phyloP scores from a whole-genome alignment of 2,888 invertebrate species.

The Drosophila testacea region DNA sequence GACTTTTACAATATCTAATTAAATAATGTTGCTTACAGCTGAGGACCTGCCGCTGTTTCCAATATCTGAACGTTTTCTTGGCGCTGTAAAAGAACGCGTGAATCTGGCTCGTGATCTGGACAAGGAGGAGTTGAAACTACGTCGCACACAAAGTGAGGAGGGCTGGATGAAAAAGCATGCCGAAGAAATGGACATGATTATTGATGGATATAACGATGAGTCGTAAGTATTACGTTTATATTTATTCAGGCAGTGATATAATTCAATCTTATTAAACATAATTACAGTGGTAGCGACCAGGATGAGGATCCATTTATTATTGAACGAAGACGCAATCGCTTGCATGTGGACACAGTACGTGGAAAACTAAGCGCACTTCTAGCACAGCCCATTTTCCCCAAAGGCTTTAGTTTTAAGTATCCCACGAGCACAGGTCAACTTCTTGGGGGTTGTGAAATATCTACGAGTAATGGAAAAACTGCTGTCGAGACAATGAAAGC shows the following conservation, averaged over 20 bases:
- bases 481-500: conserved; percentile 87
- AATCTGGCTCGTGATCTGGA: conserved; percentile 93
- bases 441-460: conserved; percentile 65
- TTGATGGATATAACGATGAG: conserved; percentile 89
- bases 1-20: background rate
- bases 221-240: conserved; percentile 68
- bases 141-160: conserved; percentile 88
- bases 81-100: conserved; percentile 90
- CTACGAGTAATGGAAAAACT: conserved; percentile 69
- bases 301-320: conserved; percentile 83
- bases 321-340: conserved; percentile 82
- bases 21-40: conserved; percentile 86
- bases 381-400: conserved; percentile 88
- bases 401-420: conserved; percentile 88
- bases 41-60: conserved; percentile 94
- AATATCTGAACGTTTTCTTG: conserved; percentile 87
- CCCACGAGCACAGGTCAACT: conserved; percentile 83
- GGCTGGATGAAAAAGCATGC: conserved; percentile 95
- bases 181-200: conserved; percentile 95
- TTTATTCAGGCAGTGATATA: background rate
- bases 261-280: background rate
- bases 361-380: conserved; percentile 82
- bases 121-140: conserved; percentile 88
- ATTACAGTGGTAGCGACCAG: conserved; percentile 75
- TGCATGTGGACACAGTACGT: conserved; percentile 73